Conservation (phyloP, 2,797 vertebrate genomes). For the Sebastes trivittatus region DNA sequence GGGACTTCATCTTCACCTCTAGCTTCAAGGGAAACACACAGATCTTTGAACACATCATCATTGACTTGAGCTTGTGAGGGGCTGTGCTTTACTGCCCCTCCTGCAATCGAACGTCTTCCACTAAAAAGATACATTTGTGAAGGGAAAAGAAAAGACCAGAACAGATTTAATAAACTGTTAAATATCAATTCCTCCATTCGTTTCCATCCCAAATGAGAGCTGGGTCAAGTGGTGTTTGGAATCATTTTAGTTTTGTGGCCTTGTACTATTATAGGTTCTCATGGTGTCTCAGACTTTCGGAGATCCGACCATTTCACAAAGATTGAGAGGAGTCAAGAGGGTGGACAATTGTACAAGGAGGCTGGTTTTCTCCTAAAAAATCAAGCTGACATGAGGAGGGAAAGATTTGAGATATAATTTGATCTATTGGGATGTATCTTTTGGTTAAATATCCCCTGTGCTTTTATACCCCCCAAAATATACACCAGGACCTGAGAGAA, state of each 20-base stretch:
- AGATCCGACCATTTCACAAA: constrained; percentile 4
- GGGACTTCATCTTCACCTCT: constrained; percentile 97
- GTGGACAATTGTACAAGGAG: neutral
- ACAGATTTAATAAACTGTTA: constrained; percentile 33
- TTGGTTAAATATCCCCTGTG: constrained; percentile 27
- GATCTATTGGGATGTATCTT: constrained; percentile 16
- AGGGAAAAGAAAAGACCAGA: constrained; percentile 20
- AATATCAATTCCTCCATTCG: constrained; percentile 40
- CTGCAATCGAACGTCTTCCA: constrained; percentile 70
- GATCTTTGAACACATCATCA: constrained; percentile 94
- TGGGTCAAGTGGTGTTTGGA: constrained; percentile 16
- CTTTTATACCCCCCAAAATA: constrained; percentile 43
- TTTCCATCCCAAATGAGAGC: constrained; percentile 29
- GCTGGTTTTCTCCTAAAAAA: constrained; percentile 9
- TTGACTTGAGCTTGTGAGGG: constrained; percentile 91
- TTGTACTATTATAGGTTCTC: constrained; percentile 18
- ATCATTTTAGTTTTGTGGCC: constrained; percentile 11
- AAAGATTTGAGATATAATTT: constrained; percentile 5
- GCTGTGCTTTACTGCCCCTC: constrained; percentile 53
- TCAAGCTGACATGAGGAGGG: neutral
- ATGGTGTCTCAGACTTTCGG: constrained; percentile 20
- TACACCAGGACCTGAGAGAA: constrained; percentile 12
- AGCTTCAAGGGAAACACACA: constrained; percentile 98
- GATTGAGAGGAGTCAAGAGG: neutral
- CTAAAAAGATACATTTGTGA: constrained; percentile 59